Evolutionary conservation across 2,888 invertebrate species (phyloP), one percentile per base, ranked within the genome.

Genomic region (Harpalus rufipes): DNA sequence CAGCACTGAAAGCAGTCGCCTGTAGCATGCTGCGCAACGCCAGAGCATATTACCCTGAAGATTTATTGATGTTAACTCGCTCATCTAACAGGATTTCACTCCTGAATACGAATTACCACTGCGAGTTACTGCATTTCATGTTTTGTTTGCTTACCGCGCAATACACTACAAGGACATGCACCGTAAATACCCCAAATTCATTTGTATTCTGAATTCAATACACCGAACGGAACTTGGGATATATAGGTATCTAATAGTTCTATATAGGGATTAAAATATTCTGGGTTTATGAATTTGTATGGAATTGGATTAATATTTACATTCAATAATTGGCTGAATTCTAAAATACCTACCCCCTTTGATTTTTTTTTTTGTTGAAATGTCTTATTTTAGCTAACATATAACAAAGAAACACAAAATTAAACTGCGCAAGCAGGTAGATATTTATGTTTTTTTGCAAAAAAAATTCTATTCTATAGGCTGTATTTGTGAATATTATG

Each of bases 21-120:
- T 25, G 25, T 25, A 25, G 25, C 32, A 5, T 32, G 32, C 32
- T 32, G 32, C 32, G 32, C 4, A 32, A 63, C 39, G 68, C 68
- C 68, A 58, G 56, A 51, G 56, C 78, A 78, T 78, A 78, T 78
- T 78, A 56, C 56, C 78, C 56, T 44, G 18, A 21, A 78, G 78
- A 78, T 78, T 78, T 78, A 78, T 78, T 32, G 78, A 32, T 78
- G 56, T 58, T 78, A 78, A 78, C 56, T 78, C 12, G 51, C 25
- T 56, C 76, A 68, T 39, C 68, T 68, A 68, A 68, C 25, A 39
- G 68, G 39, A 68, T 68, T 39, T 68, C 68, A 39, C 68, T 68
- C 68, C 68, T 68, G 68, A 68, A 68, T 68, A 68, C 39, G 68
- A 68, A 68, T 68, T 68, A 68, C 68, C 39, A 68, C 68, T 14